A percentile compares a stretch with the other conserved stretches of the same genome.
Conservation (phyloP, 2,888 invertebrate genomes). For the Eupithecia tripunctaria region DNA sequence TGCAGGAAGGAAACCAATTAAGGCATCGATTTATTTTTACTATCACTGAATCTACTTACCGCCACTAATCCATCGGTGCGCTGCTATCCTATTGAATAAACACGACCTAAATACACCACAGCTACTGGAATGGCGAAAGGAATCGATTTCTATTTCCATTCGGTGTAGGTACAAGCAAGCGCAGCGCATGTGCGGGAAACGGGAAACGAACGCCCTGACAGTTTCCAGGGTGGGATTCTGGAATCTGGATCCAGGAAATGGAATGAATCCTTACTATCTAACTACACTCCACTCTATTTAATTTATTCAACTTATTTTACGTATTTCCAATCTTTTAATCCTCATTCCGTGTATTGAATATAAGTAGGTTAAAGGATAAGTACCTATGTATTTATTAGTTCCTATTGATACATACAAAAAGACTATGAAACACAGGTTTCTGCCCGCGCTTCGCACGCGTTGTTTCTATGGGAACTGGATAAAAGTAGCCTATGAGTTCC, state of each 20-base stretch:
- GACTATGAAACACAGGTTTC: too few relatives aligned
- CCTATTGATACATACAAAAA: too few relatives aligned
- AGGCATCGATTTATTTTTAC: not conserved
- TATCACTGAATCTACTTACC: constrained; percentile 30
- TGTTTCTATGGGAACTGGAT: too few relatives aligned
- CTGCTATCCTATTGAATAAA: constrained; percentile 34
- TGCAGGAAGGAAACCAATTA: not conserved
- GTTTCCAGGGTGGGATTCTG: constrained; percentile 58
- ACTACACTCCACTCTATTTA: too few relatives aligned
- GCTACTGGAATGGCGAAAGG: constrained; percentile 42
- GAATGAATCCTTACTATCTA: not conserved
- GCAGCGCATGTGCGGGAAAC: constrained; percentile 69
- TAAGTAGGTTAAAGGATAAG: too few relatives aligned
- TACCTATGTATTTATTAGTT: too few relatives aligned
- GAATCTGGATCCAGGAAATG: constrained; percentile 38
- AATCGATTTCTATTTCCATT: constrained; percentile 76
- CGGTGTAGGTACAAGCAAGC: constrained; percentile 49
- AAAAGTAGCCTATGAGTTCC: too few relatives aligned
- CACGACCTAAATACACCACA: constrained; percentile 40
- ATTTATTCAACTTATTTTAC: too few relatives aligned
- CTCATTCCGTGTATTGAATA: not conserved
- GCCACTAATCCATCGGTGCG: constrained; percentile 38
- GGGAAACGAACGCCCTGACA: constrained; percentile 63
- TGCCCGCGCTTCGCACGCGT: too few relatives aligned
- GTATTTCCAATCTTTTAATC: too few relatives aligned